Evolutionary conservation across 2,888 invertebrate species (phyloP), one percentile per base, ranked within the genome.

Genomic region (Steromphala cineraria): DNA sequence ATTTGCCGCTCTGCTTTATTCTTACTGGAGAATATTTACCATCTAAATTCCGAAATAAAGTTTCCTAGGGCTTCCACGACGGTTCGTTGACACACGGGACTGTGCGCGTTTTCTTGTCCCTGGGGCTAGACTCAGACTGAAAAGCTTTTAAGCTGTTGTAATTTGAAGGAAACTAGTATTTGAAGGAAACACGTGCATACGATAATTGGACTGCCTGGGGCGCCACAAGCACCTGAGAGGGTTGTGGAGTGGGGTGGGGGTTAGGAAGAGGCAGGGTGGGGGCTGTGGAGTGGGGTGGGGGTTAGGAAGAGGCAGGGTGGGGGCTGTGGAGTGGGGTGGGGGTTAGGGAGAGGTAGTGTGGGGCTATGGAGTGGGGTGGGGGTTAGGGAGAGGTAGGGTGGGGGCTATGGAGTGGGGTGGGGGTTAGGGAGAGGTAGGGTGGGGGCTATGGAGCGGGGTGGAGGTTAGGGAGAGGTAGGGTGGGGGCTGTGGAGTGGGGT

Each of bases 111-210:
- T 36, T 24, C 36, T 19, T 71, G 40, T 71, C 71, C 71, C 40
- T 40, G 10, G 71, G 71, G 71, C 36, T 40, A 17, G 46, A 31
- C 40, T 15, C 17, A 19, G 40, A 71, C 40, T 31, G 31, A 71
- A 71, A 71, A 71, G 71, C 71, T 71, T 71, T 71, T 71, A 40
- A 71, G 62, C 71, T 71, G 71, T 36, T 71, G 71, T 71, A 31
- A 71, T 71, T 71, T 71, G 71, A 36, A 71, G 71, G 71, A 40
- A 71, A 71, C 40, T 36, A 31, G 36, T 71, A 71, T 71, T 71
- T 71, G 71, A n/a, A 71, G 71, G 40, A 36, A 71, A 71, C 71
- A 71, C 71, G 71, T 71, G 71, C 36, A 71, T 71, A 36, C 36
- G 36, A 71, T 71, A 71, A 71, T 71, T 71, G 71, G 31, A 36